Percentiles rank a stretch among this genome's conserved stretches.
Conservation (phyloP, 2,888 invertebrate genomes). For the Nemotelus pantherinus region DNA sequence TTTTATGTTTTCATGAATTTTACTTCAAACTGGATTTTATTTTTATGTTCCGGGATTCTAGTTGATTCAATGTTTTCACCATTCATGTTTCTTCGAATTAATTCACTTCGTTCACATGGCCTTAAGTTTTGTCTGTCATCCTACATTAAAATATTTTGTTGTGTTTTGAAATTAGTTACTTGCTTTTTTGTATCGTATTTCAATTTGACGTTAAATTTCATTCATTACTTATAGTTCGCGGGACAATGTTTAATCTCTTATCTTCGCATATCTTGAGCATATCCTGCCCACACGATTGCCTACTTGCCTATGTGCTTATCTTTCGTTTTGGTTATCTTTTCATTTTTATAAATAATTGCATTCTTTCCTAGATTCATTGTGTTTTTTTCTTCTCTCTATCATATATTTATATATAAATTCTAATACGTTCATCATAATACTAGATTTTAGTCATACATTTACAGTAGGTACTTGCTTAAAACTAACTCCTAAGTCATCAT, state of each 20-base stretch:
- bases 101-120: too few relatives aligned
- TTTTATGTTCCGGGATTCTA: constrained; percentile 8
- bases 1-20: constrained; percentile 25
- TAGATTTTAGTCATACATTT: constrained; percentile 45
- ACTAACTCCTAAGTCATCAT: constrained; percentile 24
- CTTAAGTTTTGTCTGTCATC: too few relatives aligned
- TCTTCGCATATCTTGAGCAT: too few relatives aligned
- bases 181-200: too few relatives aligned
- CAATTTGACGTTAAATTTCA: too few relatives aligned
- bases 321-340: too few relatives aligned
- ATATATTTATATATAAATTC: constrained; percentile 36
- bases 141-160: neutral
- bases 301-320: too few relatives aligned
- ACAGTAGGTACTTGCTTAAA: constrained; percentile 52
- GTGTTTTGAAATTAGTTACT: neutral
- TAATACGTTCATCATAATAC: constrained; percentile 39
- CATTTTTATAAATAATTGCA: too few relatives aligned
- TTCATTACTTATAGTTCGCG: neutral
- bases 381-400: constrained; percentile 2
- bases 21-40: constrained; percentile 19
- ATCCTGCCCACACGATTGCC: too few relatives aligned
- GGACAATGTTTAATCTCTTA: too few relatives aligned
- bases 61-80: neutral
- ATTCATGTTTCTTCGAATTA: too few relatives aligned
- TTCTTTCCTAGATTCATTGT: neutral